Base-by-base conservation (phyloP, 1,140 invertebrate genomes). In the Diachasma alloeum region DNA sequence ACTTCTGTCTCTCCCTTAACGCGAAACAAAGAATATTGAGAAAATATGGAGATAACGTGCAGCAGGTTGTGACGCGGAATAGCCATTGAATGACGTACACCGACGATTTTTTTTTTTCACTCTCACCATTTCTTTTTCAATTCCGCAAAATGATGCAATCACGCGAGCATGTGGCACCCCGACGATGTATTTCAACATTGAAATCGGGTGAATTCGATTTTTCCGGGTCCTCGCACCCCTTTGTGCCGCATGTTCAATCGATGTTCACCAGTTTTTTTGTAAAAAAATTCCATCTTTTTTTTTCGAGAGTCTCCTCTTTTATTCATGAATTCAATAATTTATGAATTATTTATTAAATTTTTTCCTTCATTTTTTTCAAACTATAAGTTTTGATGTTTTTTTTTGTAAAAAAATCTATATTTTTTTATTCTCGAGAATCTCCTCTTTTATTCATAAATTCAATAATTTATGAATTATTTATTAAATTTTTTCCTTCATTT, bases 61-160 rank as follows among this genome's bases (percentile, higher is more conserved):
- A 82, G 77, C 80, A 82, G 82, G 80, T 80, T 80, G 80, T 22
- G 68, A 69, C 63, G 22, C 36, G 2, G 11, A 26, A 75, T 69
- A 53, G 31, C 44, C 67, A 75, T 37, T 22, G 67, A 67, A 76
- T 71, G 67, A 71, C 74, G 74, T 76, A n/a, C n/a, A n/a, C n/a
- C n/a, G n/a, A n/a, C 31, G 5, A 46, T 15, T 11, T 24, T 26
- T n/a, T 59, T 69, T 71, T 13, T 13, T 53, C 59, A 24, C 1
- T 24, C 15, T 67, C 13, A 19, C 13, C 19, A 24, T 59, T 59
- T 59, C 11, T 59, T 26, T 26, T 26, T 26, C 53, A 59, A 22
- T 59, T 59, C 53, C 17, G 22, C 19, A 31, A 36, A 69, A 46
- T 76, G 68, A 76, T 76, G 74, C 68, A 76, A 72, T 76, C 74